Base-by-base conservation (phyloP, 1,140 invertebrate species). In the Teleopsis dalmanni region DNA sequence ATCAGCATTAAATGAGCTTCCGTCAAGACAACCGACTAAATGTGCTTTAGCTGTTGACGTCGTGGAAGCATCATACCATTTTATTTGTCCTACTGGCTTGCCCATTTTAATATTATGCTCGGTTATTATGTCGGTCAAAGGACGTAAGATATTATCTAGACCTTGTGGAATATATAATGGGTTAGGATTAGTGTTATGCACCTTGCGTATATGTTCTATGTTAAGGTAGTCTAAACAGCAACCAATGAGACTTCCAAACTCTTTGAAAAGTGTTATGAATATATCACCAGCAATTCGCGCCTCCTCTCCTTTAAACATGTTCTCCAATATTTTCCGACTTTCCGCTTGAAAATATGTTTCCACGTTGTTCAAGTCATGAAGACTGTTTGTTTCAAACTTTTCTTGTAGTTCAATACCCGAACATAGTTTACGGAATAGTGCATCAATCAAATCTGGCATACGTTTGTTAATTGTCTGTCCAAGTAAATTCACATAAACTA, bases 1-100 rank as follows among this genome's bases (percentile, higher is more conserved):
- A 68, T 91, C 85, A 2, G 81, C 83, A 35, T 72, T 74, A 57
- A 82, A 79, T 57, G 82, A 80, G 48, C 82, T 78, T 0, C 86
- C 87, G 60, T 89, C 85, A 56, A 78, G 76, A 59, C 81, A 83
- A 55, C 81, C 80, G 2, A 86, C 64, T 38, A 41, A 44, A 8
- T 67, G 58, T 4, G 18, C 29, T n/a, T 14, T 4, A 33, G 31
- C 42, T 14, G 3, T 10, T 4, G 34, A 3, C 10, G 10, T 27
- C 37, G 18, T 25, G 10, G 25, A 51, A 14, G 21, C 19, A n/a
- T 52, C 52, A 4, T 45, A 55, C 65, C 65, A 68, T 22, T 63
- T 56, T n/a, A 68, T 68, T 41, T 58, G 51, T 1, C 60, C 60
- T 9, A 68, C 65, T 0, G 65, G 65, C 23, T 69, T 69, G 26